These are phyloP conservation scores for Ericerus pela DNA, from an alignment of 1,140 invertebrate species.

Conservation along the genomic window DNA sequence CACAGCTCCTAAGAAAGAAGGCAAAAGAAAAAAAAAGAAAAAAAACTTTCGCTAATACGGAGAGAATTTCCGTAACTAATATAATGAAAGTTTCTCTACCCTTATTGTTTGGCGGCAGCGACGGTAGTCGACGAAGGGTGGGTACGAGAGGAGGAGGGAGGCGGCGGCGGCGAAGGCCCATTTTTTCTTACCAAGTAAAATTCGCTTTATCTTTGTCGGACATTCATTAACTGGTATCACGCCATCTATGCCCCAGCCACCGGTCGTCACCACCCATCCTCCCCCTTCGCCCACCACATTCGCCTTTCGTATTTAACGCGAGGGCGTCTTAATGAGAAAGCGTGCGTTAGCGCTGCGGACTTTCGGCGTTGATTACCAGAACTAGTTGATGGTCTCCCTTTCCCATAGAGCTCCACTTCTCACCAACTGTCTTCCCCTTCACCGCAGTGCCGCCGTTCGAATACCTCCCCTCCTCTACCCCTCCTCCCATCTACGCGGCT, in stretches of 20 bases:
- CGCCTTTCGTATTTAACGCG: slow-evolving; percentile 1
- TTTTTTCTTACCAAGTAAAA: background rate
- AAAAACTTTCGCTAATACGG: slow-evolving; percentile 9
- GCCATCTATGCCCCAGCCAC: too few relatives aligned
- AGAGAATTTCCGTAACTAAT: slow-evolving; percentile 10
- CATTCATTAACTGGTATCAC: slow-evolving; percentile 5
- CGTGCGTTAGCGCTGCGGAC: slow-evolving; percentile 5
- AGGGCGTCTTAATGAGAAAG: slow-evolving; percentile 11
- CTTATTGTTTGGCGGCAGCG: too few relatives aligned
- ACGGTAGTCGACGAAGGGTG: too few relatives aligned
- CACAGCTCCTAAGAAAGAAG: too few relatives aligned
- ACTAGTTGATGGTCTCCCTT: slow-evolving; percentile 10
- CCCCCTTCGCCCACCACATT: too few relatives aligned
- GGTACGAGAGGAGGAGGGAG: too few relatives aligned
- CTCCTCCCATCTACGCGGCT: too few relatives aligned
- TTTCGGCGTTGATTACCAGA: slow-evolving; percentile 4
- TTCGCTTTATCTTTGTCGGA: slow-evolving; percentile 9
- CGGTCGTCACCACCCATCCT: too few relatives aligned
- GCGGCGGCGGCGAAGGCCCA: background rate
- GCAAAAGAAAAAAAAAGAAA: too few relatives aligned
- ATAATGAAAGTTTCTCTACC: slow-evolving; percentile 6
- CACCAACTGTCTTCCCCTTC: too few relatives aligned
- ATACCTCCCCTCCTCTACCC: too few relatives aligned
- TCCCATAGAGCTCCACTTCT: background rate
- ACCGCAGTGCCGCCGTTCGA: background rate